Evolutionary conservation across 1,140 invertebrate species (phyloP), one percentile per base, ranked within the genome.

Genomic region (Campoletis sonorensis): DNA sequence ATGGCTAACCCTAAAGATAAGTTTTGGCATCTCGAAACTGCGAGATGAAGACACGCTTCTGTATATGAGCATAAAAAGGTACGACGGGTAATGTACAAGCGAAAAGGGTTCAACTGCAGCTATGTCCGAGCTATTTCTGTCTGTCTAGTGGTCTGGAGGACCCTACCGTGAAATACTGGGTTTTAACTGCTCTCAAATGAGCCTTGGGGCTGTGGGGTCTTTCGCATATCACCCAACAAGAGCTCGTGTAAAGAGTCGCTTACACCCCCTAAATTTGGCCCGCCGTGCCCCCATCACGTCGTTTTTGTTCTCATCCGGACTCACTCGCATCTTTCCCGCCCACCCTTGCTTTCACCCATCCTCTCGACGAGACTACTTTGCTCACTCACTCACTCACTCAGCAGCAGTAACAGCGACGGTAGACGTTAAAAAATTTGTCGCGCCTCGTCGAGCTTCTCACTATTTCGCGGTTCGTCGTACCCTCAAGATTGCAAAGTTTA

Each of bases 181-280:
- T 82, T 82, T 84, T 84, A 84, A 84, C 79, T 77, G 83, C 81
- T 80, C 70, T 80, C 83, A 82, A 84, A 84, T 84, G 83, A 84
- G 78, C 75, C 80, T 81, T 82, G 82, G 79, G 81, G 82, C 54
- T 58, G 54, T 61, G 73, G 82, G 83, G 80, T 70, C 54, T 75
- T 67, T 77, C 73, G 73, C 51, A 77, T 77, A 61, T 77, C 73
- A 23, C 30, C 27, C 67, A 33, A 73, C 40, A 37, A 79, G 81
- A 73, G 79, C 72, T 79, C 78, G 72, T 68, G 61, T 81, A 73
- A 49, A 72, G 81, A 58, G 5, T 72, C 54, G 23, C 71, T 73
- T 79, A 37, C 73, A 79, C 67, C 67, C 77, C 79, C 58, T 75
- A 79, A 82, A 79, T 77, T 77, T 77, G 73, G 54, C 72, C 72